These are phyloP conservation scores for Paratrypauchen microcephalus DNA, from an alignment of 2,797 vertebrate genomes.

Conservation along the genomic window DNA sequence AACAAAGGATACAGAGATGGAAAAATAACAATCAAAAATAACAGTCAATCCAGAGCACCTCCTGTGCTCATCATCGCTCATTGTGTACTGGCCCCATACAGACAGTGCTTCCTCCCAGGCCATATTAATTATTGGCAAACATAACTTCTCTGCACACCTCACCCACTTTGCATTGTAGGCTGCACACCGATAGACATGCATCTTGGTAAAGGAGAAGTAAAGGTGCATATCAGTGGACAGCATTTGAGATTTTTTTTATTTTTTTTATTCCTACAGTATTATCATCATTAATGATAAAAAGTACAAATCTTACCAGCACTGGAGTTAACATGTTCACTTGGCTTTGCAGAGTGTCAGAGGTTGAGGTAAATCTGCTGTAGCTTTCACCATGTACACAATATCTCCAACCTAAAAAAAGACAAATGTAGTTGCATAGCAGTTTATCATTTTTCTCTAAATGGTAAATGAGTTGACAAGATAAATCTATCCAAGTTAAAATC, in stretches of 20 bases:
- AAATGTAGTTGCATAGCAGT: not conserved
- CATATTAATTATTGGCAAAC: slow-evolving; percentile 78
- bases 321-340: slow-evolving; percentile 60
- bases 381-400: slow-evolving; percentile 81
- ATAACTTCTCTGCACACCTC: slow-evolving; percentile 66
- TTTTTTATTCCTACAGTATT: too few relatives aligned
- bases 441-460: not conserved
- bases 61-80: slow-evolving; percentile 77
- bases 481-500: not conserved
- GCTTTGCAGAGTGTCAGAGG: slow-evolving; percentile 69
- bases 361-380: slow-evolving; percentile 74
- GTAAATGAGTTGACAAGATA: not conserved
- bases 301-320: slow-evolving; percentile 71
- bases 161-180: slow-evolving; percentile 69
- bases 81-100: slow-evolving; percentile 76
- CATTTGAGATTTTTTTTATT: not conserved
- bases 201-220: slow-evolving; percentile 2
- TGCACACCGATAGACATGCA: slow-evolving; percentile 48
- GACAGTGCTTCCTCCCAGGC: slow-evolving; percentile 81
- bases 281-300: not conserved
- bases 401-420: slow-evolving; percentile 81
- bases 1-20: not conserved
- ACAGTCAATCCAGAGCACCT: slow-evolving; percentile 55
- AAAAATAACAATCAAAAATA: too few relatives aligned
- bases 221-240: slow-evolving; percentile 5